Evolutionary conservation across 2,888 invertebrate species (phyloP).

Genomic region (Heliconius charithonia): DNA sequence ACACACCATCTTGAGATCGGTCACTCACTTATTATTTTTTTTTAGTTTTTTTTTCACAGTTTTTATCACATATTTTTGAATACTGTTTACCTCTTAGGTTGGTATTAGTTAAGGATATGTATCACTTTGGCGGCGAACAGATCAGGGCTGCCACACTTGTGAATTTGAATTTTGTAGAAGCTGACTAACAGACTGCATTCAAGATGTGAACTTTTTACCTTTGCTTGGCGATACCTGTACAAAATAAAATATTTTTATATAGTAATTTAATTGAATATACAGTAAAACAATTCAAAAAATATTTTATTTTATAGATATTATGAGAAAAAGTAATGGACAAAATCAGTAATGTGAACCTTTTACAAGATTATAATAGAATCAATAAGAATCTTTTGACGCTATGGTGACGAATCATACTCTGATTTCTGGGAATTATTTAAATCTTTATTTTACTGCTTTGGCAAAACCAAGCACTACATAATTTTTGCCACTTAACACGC

Average conservation of each 20-base stretch:
- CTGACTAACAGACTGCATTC: conserved; percentile 70
- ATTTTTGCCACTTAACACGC: too few species aligned
- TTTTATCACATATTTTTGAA: conserved; percentile 79
- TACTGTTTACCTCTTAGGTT: conserved; percentile 71
- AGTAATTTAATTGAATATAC: too few species aligned
- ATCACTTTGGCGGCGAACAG: conserved; percentile 56
- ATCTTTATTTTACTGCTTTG: too few species aligned
- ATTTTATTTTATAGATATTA: too few species aligned
- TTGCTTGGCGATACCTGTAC: conserved; percentile 71
- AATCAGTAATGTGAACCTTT: too few species aligned
- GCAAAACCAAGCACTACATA: too few species aligned
- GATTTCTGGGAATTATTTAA: too few species aligned
- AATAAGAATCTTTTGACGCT: too few species aligned
- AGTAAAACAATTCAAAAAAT: too few species aligned
- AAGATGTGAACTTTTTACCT: conserved; percentile 73
- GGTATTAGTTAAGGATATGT: conserved; percentile 54
- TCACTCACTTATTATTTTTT: conserved; percentile 77
- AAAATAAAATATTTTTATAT: conserved; percentile 1
- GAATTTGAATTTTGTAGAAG: conserved; percentile 57
- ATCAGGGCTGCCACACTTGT: conserved; percentile 62
- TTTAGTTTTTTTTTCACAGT: conserved; percentile 72
- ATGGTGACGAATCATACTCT: too few species aligned
- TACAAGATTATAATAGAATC: too few species aligned
- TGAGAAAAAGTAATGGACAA: too few species aligned
- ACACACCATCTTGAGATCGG: conserved; percentile 77